Base-by-base conservation (phyloP, 2,888 invertebrate species). In the Ischnus inquisitorius region DNA sequence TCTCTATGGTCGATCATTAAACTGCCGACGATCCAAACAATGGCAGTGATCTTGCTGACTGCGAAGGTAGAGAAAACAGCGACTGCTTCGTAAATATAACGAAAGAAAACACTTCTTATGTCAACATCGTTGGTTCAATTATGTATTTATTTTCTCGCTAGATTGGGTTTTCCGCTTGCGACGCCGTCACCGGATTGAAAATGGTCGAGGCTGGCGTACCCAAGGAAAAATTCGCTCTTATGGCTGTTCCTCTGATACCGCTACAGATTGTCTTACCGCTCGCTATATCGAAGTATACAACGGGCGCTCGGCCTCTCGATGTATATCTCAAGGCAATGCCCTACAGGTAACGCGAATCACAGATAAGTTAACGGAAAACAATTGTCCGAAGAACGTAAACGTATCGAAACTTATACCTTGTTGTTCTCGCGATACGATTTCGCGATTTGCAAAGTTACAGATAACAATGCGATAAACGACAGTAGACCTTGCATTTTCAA, bases 141-240 rank as follows among this genome's bases (percentile, higher is more conserved):
- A 71, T 5, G 46, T 68, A 10, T 25, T 51, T 46, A 76, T 69
- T 60, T 22, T 75, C 83, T 87, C 94, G 95, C 81, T 92, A 98
- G 98, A 95, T 99, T 87, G 98, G 98, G 2, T 99, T 99, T 94
- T 97, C 98, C 51, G 98, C 99, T 0, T 97, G 98, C 83, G 99
- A 99, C 94, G 97, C 98, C 25, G 98, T 99, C 0, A 98, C 99
- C 22, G 97, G 98, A 1, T 94, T 99, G 83, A 99, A 99, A 94
- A 94, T 99, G 68, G 97, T 99, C 0, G 99, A 99, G 93, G 97
- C 97, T 34, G 99, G 99, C 14, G 97, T 99, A 68, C 98, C 99
- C 0, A 98, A 98, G 91, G 99, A 99, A 93, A 97, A 97, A 89
- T 94, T 99, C 79, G 99, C 99, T 0, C 94, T 99, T 77, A 95